Conservation (phyloP, 2,797 vertebrate species). For the Apodemus agrarius region DNA sequence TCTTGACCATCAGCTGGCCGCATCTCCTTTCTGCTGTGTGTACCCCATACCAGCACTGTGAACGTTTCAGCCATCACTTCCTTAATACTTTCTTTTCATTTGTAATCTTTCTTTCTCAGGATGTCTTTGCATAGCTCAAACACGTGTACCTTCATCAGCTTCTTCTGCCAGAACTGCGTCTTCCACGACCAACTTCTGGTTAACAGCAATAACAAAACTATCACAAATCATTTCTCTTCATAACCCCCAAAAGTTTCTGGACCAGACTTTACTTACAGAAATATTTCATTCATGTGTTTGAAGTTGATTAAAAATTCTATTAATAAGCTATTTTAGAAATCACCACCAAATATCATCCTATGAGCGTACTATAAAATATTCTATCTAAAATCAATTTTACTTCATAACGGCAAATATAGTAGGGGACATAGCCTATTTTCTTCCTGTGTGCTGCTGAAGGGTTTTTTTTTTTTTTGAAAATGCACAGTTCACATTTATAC, state of each 20-base stretch:
- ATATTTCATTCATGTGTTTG: background rate
- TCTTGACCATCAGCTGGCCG: fast-evolving
- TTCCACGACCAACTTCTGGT: background rate
- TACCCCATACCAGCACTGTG: fast-evolving
- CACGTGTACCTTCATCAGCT: background rate
- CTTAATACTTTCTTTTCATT: background rate
- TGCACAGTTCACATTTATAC: background rate
- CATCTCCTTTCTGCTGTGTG: fast-evolving
- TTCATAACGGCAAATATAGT: background rate
- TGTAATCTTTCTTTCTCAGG: background rate
- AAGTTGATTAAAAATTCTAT: background rate
- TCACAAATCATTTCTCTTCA: background rate
- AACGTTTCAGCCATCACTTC: background rate
- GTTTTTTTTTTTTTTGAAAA: background rate
- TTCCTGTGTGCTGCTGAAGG: background rate
- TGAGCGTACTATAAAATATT: background rate
- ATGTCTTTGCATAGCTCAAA: background rate
- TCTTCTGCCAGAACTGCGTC: background rate
- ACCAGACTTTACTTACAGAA: background rate
- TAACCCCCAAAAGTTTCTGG: background rate
- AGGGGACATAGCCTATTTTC: background rate
- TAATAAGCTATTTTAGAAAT: background rate
- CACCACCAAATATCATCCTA: background rate
- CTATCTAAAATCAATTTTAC: background rate
- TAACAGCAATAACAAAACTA: background rate